A percentile compares a stretch with the other conserved stretches of the same genome.
These are phyloP conservation scores for Lacanobia oleracea DNA, from an alignment of 2,888 invertebrate species.

Conservation along the genomic window DNA sequence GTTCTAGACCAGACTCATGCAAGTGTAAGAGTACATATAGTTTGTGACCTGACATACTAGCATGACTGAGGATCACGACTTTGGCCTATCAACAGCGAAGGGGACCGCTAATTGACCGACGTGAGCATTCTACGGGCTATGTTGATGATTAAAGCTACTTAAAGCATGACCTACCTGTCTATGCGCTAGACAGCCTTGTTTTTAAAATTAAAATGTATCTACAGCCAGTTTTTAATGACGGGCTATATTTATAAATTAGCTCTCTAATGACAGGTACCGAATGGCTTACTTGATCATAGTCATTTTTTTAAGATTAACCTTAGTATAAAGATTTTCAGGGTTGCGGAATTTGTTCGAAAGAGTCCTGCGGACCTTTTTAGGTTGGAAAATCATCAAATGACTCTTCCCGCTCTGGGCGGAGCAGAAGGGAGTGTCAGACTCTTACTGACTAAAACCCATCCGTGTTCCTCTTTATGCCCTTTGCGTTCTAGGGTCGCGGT, in stretches of 20 bases:
- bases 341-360: too few relatives aligned
- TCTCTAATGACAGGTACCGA: not conserved
- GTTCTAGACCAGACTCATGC: constrained; percentile 29
- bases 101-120: constrained; percentile 2
- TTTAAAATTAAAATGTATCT: not conserved
- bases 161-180: not conserved
- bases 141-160: not conserved
- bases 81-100: constrained; percentile 29
- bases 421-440: too few relatives aligned
- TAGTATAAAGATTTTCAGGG: too few relatives aligned
- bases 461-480: too few relatives aligned
- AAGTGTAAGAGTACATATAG: constrained; percentile 3
- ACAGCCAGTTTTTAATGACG: not conserved
- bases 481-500: too few relatives aligned
- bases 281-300: not conserved
- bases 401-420: too few relatives aligned
- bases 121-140: not conserved
- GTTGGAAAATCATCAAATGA: too few relatives aligned
- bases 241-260: too few relatives aligned
- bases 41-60: constrained; percentile 27
- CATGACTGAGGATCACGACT: constrained; percentile 37
- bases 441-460: too few relatives aligned
- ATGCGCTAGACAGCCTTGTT: not conserved
- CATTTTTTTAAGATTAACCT: too few relatives aligned
- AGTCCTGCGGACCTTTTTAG: too few relatives aligned